Conservation (phyloP, 2,888 invertebrate genomes). For the Agapostemon virescens region DNA sequence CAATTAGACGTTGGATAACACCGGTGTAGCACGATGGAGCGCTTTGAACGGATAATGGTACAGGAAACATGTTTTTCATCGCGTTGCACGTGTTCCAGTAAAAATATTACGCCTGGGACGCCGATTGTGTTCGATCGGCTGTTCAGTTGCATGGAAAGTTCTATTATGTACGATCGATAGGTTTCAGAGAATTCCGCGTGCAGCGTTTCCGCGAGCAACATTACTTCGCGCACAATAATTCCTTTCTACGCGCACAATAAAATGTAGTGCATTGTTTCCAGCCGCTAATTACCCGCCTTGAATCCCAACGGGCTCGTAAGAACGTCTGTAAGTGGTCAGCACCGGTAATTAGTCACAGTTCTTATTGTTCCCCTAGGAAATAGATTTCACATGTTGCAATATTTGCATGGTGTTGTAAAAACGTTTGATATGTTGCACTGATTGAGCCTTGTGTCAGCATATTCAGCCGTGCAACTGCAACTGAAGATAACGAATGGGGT, state of each 20-base stretch:
- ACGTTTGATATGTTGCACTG: neutral
- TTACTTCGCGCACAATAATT: neutral
- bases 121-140: neutral
- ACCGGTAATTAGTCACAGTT: neutral
- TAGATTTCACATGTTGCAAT: neutral
- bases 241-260: neutral
- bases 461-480: neutral
- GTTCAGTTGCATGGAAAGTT: neutral
- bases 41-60: slow-evolving; percentile 13
- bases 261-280: slow-evolving; percentile 6
- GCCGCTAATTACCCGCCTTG: neutral
- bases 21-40: neutral
- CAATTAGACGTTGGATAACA: slow-evolving; percentile 15
- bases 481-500: neutral
- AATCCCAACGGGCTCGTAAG: neutral
- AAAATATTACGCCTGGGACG: slow-evolving; percentile 5
- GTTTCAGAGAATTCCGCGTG: slow-evolving; percentile 7
- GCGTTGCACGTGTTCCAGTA: slow-evolving; percentile 2
- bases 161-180: slow-evolving; percentile 1
- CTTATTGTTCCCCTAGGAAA: neutral
- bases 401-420: neutral
- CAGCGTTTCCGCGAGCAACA: neutral
- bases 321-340: slow-evolving; percentile 3
- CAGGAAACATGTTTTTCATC: slow-evolving; percentile 12
- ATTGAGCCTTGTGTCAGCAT: neutral